phyloP scores from a whole-genome alignment of 2,113 vertebrate genomes.

The Varanus salvator region DNA sequence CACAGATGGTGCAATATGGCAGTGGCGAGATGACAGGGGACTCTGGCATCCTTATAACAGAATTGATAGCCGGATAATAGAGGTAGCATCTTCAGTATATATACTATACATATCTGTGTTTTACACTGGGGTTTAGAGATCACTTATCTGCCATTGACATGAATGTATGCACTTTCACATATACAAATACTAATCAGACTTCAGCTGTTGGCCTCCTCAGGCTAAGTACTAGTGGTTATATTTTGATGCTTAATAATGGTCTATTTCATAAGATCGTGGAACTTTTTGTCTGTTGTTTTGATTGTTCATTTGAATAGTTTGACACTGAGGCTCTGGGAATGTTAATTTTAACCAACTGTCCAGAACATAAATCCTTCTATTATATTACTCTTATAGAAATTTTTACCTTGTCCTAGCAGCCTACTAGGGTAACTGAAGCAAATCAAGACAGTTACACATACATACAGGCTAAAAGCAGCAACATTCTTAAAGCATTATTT shows the following conservation, averaged over 20 bases:
- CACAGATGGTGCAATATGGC: slow-evolving; percentile 97
- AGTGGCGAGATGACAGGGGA: slow-evolving; percentile 97
- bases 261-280: background rate
- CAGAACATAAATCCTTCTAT: background rate
- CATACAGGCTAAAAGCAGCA: background rate
- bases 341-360: background rate
- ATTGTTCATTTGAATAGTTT: background rate
- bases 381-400: background rate
- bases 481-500: background rate
- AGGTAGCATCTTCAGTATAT: slow-evolving; percentile 83
- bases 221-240: background rate
- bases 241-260: background rate
- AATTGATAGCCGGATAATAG: slow-evolving; percentile 99
- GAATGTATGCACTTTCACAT: background rate
- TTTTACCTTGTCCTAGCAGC: background rate
- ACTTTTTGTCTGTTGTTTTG: background rate
- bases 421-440: background rate
- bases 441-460: background rate
- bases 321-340: background rate
- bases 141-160: background rate
- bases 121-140: background rate
- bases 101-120: slow-evolving; percentile 25
- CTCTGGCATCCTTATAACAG: slow-evolving; percentile 99
- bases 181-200: background rate
- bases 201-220: background rate